Percentiles rank a stretch among this genome's conserved stretches.
These are phyloP conservation scores for Otolemur garnettii DNA, from an alignment of 2,113 vertebrate genomes.

Conservation along the genomic window DNA sequence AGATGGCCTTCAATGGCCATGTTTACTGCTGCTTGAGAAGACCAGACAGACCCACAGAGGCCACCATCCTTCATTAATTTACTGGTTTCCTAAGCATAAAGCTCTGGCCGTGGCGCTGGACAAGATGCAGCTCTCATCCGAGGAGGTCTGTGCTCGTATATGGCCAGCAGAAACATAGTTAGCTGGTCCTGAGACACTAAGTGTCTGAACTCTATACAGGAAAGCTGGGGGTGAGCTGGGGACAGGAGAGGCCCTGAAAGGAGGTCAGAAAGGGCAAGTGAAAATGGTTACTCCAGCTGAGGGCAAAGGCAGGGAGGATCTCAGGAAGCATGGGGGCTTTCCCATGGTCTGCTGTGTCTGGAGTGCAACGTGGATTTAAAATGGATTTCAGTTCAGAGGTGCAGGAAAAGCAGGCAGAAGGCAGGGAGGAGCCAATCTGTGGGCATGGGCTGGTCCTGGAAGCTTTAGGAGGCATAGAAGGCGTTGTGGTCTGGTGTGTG, in stretches of 20 bases:
- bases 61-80: neutral
- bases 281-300: neutral
- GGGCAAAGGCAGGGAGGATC: neutral
- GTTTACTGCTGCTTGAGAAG: neutral
- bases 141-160: neutral
- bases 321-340: neutral
- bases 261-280: neutral
- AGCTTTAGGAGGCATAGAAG: neutral
- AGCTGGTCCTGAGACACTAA: neutral
- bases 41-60: neutral
- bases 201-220: neutral
- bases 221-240: neutral
- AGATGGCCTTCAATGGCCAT: neutral
- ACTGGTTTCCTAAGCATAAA: accelerated
- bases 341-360: neutral
- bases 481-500: neutral
- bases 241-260: neutral
- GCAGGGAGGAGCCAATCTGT: neutral
- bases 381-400: neutral
- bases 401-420: neutral
- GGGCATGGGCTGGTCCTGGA: neutral
- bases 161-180: neutral
- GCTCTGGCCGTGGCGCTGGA: neutral
- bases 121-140: neutral
- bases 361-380: neutral